These are phyloP conservation scores for Cinara cedri DNA, from an alignment of 2,888 invertebrate genomes.

Conservation along the genomic window DNA sequence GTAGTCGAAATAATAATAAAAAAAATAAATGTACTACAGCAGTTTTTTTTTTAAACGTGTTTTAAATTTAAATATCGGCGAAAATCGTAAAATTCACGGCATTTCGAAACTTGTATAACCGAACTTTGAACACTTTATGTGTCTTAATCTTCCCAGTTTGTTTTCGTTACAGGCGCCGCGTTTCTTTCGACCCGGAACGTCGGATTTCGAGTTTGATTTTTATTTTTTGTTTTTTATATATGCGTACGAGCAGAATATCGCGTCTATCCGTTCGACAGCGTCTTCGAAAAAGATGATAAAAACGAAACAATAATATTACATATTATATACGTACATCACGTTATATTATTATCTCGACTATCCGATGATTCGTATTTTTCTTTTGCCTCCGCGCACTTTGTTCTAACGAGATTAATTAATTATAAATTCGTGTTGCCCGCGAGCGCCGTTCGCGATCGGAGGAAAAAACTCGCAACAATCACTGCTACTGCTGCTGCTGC, in stretches of 20 bases:
- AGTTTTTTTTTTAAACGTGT: too few relatives aligned
- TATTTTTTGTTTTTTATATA: too few relatives aligned
- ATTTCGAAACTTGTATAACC: too few relatives aligned
- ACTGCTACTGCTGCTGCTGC: not conserved
- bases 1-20: too few relatives aligned
- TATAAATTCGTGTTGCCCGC: slow-evolving; percentile 44
- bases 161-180: too few relatives aligned
- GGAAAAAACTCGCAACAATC: slow-evolving; percentile 29
- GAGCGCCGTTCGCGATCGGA: slow-evolving; percentile 24
- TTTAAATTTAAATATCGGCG: too few relatives aligned
- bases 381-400: not conserved
- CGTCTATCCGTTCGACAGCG: not conserved
- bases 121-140: too few relatives aligned
- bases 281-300: not conserved
- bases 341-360: not conserved
- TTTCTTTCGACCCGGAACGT: not conserved
- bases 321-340: not conserved
- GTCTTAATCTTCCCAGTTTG: too few relatives aligned
- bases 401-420: slow-evolving; percentile 54
- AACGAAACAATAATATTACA: not conserved
- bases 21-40: too few relatives aligned
- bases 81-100: too few relatives aligned
- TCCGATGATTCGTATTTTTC: slow-evolving; percentile 20
- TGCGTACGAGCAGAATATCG: not conserved
- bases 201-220: not conserved